These are phyloP conservation scores for Pyxicephalus adspersus DNA, from an alignment of 2,113 vertebrate genomes.

Conservation along the genomic window DNA sequence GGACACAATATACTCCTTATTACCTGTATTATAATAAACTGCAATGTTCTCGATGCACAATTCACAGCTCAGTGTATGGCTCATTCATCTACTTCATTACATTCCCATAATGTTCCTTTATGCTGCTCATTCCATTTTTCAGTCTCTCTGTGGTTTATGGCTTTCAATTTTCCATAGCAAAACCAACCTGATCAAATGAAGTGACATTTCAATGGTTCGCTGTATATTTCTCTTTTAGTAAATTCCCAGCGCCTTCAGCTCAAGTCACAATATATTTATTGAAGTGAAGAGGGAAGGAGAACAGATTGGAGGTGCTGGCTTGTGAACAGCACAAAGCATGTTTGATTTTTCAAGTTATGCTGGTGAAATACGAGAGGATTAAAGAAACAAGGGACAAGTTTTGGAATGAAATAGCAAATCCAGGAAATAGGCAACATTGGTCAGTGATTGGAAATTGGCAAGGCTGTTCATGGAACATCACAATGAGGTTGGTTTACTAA, in stretches of 20 bases:
- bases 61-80: background rate
- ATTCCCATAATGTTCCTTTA: slow-evolving; percentile 8
- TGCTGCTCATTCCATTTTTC: background rate
- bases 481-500: too few species aligned
- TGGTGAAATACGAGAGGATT: too few species aligned
- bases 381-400: too few species aligned
- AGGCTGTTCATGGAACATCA: too few species aligned
- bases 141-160: background rate
- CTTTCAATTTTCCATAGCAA: slow-evolving; percentile 29
- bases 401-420: too few species aligned
- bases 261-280: slow-evolving; percentile 18
- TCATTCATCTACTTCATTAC: background rate
- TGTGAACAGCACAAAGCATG: too few species aligned
- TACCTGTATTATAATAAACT: background rate
- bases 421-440: too few species aligned
- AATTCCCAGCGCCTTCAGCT: slow-evolving; percentile 1
- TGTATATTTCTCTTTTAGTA: background rate
- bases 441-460: too few species aligned
- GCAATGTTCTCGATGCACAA: background rate
- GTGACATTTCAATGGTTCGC: slow-evolving; percentile 14
- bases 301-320: background rate
- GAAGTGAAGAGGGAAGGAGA: background rate
- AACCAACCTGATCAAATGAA: background rate
- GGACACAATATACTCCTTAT: background rate
- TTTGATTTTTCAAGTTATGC: too few species aligned